Evolutionary conservation across 2,888 invertebrate species (phyloP).

Genomic region (Podotricha telesiphe): DNA sequence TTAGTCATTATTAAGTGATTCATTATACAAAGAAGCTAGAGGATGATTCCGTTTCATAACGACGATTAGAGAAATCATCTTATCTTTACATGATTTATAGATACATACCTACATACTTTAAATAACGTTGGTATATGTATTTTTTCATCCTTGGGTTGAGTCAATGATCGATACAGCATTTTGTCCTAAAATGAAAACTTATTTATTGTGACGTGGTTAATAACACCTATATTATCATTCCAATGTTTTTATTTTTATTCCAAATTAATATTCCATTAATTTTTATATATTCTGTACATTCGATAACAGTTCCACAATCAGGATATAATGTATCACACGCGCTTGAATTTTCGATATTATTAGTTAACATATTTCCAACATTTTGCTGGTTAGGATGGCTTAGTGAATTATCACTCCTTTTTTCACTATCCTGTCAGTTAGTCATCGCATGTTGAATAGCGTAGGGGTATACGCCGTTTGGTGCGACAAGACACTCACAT

Average conservation of each 20-base stretch:
- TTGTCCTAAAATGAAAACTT: conserved; percentile 25
- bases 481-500: background rate
- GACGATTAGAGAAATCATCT: conserved; percentile 18
- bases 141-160: background rate
- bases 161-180: background rate
- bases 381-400: background rate
- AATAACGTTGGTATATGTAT: background rate
- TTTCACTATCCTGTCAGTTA: background rate
- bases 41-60: conserved; percentile 40
- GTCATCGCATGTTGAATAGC: background rate
- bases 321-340: background rate
- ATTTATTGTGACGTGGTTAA: conserved; percentile 50
- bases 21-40: conserved; percentile 34
- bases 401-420: background rate
- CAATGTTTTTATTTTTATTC: too few species aligned
- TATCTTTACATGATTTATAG: background rate
- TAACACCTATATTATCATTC: too few species aligned
- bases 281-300: conserved; percentile 6
- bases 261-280: conserved; percentile 41
- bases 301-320: background rate
- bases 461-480: background rate
- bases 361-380: background rate
- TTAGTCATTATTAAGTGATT: conserved; percentile 40
- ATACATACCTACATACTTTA: background rate
- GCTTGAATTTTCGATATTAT: background rate